These are phyloP conservation scores for Athrips mouffetella DNA, from an alignment of 2,888 invertebrate genomes.

Conservation along the genomic window DNA sequence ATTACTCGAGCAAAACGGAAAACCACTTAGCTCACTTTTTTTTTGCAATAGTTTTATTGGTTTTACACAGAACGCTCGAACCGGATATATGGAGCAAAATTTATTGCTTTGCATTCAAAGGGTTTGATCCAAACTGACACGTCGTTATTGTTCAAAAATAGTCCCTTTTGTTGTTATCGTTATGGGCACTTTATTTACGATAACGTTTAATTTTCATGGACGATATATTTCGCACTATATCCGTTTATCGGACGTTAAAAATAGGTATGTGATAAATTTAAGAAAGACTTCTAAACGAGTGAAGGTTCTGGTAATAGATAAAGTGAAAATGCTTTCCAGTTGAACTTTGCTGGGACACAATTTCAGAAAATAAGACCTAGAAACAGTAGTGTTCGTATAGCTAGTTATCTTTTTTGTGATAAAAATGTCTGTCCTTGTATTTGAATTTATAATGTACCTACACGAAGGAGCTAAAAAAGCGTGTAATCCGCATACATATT, in stretches of 20 bases:
- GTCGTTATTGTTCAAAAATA: constrained; percentile 42
- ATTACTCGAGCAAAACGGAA: neutral
- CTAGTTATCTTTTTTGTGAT: no score
- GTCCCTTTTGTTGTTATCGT: constrained; percentile 42
- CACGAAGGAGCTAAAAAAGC: neutral
- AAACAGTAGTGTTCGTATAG: no score
- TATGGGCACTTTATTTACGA: constrained; percentile 54
- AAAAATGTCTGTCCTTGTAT: neutral
- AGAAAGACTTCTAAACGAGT: no score
- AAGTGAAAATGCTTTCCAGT: no score
- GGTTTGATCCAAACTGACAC: constrained; percentile 40
- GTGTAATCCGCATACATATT: neutral
- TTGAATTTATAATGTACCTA: neutral
- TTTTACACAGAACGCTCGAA: neutral
- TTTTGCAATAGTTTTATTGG: neutral
- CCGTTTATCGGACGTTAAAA: constrained; percentile 37
- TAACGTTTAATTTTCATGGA: constrained; percentile 57
- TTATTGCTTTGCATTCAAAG: constrained; percentile 47
- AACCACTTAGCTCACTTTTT: no score
- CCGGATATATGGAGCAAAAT: constrained; percentile 31
- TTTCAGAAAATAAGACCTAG: no score
- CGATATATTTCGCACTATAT: constrained; percentile 51
- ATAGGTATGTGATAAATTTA: constrained; percentile 15
- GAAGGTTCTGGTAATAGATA: no score
- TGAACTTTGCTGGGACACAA: no score